phyloP scores from a whole-genome alignment of 2,797 vertebrate genomes.

The Odontamblyopus rebecca region DNA sequence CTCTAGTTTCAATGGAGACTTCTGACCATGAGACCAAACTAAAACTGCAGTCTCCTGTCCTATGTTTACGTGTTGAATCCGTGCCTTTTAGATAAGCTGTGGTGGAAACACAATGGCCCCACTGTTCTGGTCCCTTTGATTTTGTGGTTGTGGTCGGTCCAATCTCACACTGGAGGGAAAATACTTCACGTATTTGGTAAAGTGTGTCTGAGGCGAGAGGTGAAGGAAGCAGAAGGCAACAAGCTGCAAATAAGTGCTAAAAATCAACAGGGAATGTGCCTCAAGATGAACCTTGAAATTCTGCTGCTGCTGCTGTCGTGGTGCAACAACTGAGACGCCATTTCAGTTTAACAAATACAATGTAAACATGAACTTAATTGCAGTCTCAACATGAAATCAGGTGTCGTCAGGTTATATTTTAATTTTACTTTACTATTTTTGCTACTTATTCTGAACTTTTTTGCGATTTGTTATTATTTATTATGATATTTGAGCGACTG shows the following conservation, averaged over 20 bases:
- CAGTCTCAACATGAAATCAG: too few relatives aligned
- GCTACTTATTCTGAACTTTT: too few relatives aligned
- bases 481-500: too few relatives aligned
- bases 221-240: constrained; percentile 15
- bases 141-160: constrained; percentile 29
- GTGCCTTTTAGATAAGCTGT: constrained; percentile 33
- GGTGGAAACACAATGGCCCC: constrained; percentile 40
- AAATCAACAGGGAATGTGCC: neutral
- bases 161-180: constrained; percentile 45
- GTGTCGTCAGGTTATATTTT: too few relatives aligned
- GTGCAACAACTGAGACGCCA: neutral
- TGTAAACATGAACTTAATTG: too few relatives aligned
- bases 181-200: constrained; percentile 31
- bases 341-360: neutral
- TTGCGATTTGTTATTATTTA: too few relatives aligned
- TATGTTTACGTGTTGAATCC: constrained; percentile 10
- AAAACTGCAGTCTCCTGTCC: constrained; percentile 22
- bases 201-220: constrained; percentile 37
- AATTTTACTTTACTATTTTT: too few relatives aligned
- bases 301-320: neutral
- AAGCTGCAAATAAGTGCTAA: neutral
- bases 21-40: constrained; percentile 25
- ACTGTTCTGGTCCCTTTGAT: constrained; percentile 43
- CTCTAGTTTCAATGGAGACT: constrained; percentile 18
- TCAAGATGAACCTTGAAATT: neutral